Conservation (phyloP, 2,888 invertebrate genomes). For the Habrosyne pyritoides region DNA sequence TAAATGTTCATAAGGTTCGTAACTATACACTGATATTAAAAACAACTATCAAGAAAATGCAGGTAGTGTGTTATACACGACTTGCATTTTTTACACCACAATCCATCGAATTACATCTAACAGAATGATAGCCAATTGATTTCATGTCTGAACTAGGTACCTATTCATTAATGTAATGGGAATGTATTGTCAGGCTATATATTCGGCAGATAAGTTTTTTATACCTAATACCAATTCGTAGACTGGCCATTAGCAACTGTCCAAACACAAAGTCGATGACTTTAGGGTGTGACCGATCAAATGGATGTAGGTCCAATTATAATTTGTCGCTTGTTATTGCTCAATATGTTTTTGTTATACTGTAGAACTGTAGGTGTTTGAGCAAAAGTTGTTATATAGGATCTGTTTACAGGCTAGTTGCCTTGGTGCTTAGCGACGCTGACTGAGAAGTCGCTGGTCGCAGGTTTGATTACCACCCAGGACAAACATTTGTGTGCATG, state of each 20-base stretch:
- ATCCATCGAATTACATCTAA: conserved; percentile 48
- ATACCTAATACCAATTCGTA: conserved; percentile 34
- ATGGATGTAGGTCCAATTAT: conserved; percentile 23
- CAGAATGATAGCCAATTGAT: conserved; percentile 51
- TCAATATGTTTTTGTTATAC: not conserved
- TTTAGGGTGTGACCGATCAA: conserved; percentile 43
- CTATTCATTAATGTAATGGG: conserved; percentile 64
- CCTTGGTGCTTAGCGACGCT: no score
- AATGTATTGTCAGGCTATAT: conserved; percentile 50
- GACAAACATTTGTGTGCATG: no score
- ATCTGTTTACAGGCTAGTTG: no score
- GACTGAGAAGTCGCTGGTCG: no score
- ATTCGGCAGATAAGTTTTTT: conserved; percentile 38
- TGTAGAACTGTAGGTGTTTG: not conserved
- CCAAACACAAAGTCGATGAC: conserved; percentile 55
- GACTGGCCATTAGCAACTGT: conserved; percentile 55
- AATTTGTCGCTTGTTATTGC: conserved; percentile 1
- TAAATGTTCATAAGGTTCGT: no score
- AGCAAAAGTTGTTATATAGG: no score
- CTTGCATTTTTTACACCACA: conserved; percentile 25
- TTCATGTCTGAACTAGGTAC: conserved; percentile 48
- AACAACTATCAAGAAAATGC: not conserved
- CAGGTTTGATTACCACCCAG: no score
- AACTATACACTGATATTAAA: no score
- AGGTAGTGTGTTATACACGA: not conserved